A percentile compares a stretch with the other conserved stretches of the same genome.
Conservation (phyloP, 1,140 invertebrate species). For the Platyscapa corneri region DNA sequence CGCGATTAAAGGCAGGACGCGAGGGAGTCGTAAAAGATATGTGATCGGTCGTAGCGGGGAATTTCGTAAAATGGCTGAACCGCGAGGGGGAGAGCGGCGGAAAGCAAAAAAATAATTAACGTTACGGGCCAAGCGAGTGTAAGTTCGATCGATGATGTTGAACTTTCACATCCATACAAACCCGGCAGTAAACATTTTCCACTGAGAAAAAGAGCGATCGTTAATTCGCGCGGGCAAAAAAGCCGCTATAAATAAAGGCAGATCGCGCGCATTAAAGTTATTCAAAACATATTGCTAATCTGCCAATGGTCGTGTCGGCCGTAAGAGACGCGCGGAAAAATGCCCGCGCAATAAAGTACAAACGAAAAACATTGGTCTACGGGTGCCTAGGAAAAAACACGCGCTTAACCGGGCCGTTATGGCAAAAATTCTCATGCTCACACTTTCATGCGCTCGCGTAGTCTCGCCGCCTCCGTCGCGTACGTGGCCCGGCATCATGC, state of each 20-base stretch:
- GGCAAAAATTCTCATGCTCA: conserved; percentile 50
- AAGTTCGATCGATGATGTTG: background rate
- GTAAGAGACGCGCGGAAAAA: background rate
- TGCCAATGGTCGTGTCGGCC: background rate
- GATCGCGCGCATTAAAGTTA: background rate
- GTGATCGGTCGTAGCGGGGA: background rate
- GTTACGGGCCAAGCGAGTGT: background rate
- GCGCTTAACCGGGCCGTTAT: conserved; percentile 31
- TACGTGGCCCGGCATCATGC: background rate
- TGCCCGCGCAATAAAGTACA: background rate
- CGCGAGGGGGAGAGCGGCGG: background rate
- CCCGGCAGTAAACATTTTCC: background rate
- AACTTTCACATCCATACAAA: background rate
- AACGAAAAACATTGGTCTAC: background rate
- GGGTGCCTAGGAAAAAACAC: conserved; percentile 15
- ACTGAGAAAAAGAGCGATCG: background rate
- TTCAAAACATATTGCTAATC: background rate
- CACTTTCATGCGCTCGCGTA: background rate
- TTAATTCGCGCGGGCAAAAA: background rate
- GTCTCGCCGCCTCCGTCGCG: background rate
- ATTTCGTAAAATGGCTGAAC: background rate
- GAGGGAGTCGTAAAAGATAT: background rate
- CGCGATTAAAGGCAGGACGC: background rate
- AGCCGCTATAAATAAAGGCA: background rate
- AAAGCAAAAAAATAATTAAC: background rate